Conservation (phyloP, 2,797 vertebrate genomes). For the Silurus aristotelis region DNA sequence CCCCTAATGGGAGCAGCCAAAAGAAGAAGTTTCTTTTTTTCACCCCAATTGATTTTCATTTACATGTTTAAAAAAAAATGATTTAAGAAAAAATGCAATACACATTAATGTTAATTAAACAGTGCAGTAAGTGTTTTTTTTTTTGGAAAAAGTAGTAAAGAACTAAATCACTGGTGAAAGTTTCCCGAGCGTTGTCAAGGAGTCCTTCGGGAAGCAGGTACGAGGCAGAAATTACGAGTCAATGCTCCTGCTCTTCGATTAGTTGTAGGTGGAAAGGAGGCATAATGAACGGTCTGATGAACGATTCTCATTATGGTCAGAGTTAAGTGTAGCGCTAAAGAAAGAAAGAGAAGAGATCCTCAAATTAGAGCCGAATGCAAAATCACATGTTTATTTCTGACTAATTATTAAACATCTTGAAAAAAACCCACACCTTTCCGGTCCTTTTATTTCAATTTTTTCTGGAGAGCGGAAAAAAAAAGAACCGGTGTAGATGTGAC, state of each 20-base stretch:
- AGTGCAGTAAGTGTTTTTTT: too few species aligned
- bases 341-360: neutral
- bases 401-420: neutral
- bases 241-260: neutral
- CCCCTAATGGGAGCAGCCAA: too few species aligned
- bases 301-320: neutral
- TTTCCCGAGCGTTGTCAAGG: too few species aligned
- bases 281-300: conserved; percentile 11
- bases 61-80: too few species aligned
- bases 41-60: too few species aligned
- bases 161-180: too few species aligned
- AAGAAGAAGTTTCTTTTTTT: too few species aligned
- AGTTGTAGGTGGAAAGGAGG: conserved; percentile 1
- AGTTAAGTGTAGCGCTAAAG: neutral
- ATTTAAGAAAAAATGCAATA: too few species aligned
- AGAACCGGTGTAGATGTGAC: neutral
- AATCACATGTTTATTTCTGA: neutral
- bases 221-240: neutral
- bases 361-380: neutral
- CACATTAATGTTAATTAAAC: too few species aligned
- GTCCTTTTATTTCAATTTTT: neutral
- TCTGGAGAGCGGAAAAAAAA: neutral
- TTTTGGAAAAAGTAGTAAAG: too few species aligned
- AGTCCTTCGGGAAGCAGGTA: too few species aligned
- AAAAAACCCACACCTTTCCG: neutral